Evolutionary conservation across 2,888 invertebrate species (phyloP).

Genomic region (Hypsopygia costalis): DNA sequence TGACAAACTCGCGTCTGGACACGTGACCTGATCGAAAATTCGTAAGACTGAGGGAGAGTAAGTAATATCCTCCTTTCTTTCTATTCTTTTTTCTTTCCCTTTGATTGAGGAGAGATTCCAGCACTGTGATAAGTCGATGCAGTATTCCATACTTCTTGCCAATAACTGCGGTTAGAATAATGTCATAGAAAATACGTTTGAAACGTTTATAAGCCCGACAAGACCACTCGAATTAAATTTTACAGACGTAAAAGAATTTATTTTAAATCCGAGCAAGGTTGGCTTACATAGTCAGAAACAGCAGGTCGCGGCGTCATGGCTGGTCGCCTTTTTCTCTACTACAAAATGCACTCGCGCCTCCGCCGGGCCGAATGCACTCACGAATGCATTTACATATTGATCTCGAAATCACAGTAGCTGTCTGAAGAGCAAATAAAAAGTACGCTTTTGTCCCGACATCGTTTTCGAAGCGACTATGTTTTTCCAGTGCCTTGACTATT

Average conservation of each 20-base stretch:
- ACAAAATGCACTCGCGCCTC: slow-evolving; percentile 70
- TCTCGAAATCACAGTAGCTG: slow-evolving; percentile 60
- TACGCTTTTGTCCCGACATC: slow-evolving; percentile 28
- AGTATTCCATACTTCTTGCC: too few species aligned
- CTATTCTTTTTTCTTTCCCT: too few species aligned
- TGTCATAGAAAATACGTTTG: slow-evolving; percentile 20
- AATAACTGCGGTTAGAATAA: too few species aligned
- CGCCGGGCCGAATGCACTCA: slow-evolving; percentile 47
- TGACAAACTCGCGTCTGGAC: too few species aligned
- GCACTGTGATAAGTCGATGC: too few species aligned
- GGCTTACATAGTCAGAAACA: slow-evolving; percentile 38
- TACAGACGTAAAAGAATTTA: neutral
- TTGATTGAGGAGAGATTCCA: too few species aligned
- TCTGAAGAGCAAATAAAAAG: slow-evolving; percentile 54
- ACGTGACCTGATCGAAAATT: too few species aligned
- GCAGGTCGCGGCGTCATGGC: slow-evolving; percentile 40
- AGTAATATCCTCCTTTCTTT: too few species aligned
- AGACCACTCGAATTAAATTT: neutral
- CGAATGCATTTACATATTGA: slow-evolving; percentile 74
- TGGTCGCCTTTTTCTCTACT: slow-evolving; percentile 51
- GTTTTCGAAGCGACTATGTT: slow-evolving; percentile 3
- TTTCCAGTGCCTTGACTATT: slow-evolving; percentile 24
- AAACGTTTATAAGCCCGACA: slow-evolving; percentile 17
- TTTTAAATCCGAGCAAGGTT: slow-evolving; percentile 23
- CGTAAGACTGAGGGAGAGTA: too few species aligned